A percentile compares a stretch with the other conserved stretches of the same genome.
Evolutionary conservation across 2,888 invertebrate species (phyloP).

Genomic region (Phalera bucephala): DNA sequence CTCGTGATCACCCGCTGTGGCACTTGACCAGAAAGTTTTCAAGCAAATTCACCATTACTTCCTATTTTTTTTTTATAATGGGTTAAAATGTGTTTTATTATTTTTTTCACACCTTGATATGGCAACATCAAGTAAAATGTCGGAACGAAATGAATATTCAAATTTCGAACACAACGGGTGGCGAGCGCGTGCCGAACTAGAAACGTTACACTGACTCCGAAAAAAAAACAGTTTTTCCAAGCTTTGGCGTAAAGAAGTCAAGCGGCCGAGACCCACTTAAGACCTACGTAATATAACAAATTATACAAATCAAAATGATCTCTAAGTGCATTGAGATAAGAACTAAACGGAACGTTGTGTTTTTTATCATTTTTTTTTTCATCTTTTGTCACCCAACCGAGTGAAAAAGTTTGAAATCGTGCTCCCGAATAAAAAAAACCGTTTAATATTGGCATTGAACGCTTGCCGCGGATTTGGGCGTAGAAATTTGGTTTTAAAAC

Average conservation of each 20-base stretch:
- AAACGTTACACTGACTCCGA: slow-evolving; percentile 50
- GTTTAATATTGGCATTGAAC: slow-evolving; percentile 78
- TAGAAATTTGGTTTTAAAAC: slow-evolving; percentile 59
- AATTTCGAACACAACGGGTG: slow-evolving; percentile 48
- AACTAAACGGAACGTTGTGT: slow-evolving; percentile 19
- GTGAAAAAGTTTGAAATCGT: slow-evolving; percentile 78
- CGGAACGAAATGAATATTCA: slow-evolving; percentile 35
- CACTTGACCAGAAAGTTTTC: no score
- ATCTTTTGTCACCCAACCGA: slow-evolving; percentile 72
- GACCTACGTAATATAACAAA: slow-evolving; percentile 19
- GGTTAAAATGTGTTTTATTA: no score
- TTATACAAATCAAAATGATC: slow-evolving; percentile 35
- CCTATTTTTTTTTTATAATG: no score
- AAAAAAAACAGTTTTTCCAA: slow-evolving; percentile 56
- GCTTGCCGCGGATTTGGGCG: slow-evolving; percentile 59
- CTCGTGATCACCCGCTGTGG: no score
- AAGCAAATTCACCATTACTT: no score
- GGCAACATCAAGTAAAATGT: slow-evolving; percentile 9
- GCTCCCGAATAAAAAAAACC: slow-evolving; percentile 64
- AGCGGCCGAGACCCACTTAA: slow-evolving; percentile 69
- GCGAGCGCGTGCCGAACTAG: slow-evolving; percentile 57
- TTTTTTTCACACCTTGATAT: no score
- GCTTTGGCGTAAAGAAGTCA: slow-evolving; percentile 55
- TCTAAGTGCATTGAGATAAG: slow-evolving; percentile 37
- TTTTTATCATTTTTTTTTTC: slow-evolving; percentile 48